Evolutionary conservation across 2,888 invertebrate genomes (phyloP).

Genomic region (Dendrolimus houi): DNA sequence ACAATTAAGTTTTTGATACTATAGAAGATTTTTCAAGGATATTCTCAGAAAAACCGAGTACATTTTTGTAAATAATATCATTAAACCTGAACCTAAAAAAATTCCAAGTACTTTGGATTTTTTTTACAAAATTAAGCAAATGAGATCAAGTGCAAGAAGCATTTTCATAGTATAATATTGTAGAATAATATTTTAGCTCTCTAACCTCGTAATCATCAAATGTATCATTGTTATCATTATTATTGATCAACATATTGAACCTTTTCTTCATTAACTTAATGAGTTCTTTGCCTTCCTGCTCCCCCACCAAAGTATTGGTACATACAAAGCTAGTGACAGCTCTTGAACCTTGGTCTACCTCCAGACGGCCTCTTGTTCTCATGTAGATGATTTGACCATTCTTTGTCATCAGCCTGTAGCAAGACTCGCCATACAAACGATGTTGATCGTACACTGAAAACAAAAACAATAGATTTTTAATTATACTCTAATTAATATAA

Average conservation of each 20-base stretch:
- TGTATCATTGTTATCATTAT: slow-evolving; percentile 11
- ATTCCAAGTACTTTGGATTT: too few species aligned
- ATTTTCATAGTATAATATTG: too few species aligned
- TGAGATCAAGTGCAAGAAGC: too few species aligned
- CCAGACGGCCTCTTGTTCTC: slow-evolving; percentile 86
- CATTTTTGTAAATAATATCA: too few species aligned
- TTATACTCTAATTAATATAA: too few species aligned
- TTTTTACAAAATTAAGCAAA: too few species aligned
- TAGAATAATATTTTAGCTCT: too few species aligned
- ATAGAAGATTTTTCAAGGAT: too few species aligned
- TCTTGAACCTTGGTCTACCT: slow-evolving; percentile 82
- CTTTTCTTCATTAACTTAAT: slow-evolving; percentile 85
- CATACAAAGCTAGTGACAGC: slow-evolving; percentile 89
- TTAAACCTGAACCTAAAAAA: too few species aligned
- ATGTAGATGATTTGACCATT: slow-evolving; percentile 89
- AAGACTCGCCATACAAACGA: slow-evolving; percentile 86
- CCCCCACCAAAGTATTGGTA: slow-evolving; percentile 84
- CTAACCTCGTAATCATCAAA: too few species aligned
- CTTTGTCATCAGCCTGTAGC: slow-evolving; percentile 87
- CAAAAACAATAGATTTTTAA: neutral
- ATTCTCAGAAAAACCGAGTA: too few species aligned
- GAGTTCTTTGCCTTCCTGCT: slow-evolving; percentile 81
- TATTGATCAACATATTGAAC: slow-evolving; percentile 76
- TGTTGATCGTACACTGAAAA: slow-evolving; percentile 84
- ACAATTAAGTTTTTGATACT: too few species aligned